Percentiles rank a stretch among this genome's conserved stretches.
Evolutionary conservation across 2,113 vertebrate species (phyloP).

Genomic region (Xiphophorus maculatus): DNA sequence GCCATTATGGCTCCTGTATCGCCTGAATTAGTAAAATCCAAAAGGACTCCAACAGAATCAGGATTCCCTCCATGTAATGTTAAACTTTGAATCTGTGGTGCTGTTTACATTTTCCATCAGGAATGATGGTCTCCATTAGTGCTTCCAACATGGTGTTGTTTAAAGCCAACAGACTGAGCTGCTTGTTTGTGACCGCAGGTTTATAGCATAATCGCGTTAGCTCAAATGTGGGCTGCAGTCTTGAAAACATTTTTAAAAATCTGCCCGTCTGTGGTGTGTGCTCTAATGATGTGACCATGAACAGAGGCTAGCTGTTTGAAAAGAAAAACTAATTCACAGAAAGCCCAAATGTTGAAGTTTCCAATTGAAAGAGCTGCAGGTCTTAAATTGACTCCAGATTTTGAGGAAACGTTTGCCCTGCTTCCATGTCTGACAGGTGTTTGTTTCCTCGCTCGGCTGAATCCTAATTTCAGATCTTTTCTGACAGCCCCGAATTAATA

Average conservation of each 20-base stretch:
- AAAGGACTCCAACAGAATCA: not conserved
- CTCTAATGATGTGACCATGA: constrained; percentile 36
- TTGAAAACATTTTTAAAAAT: constrained; percentile 28
- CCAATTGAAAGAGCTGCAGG: constrained; percentile 2
- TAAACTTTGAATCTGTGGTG: not conserved
- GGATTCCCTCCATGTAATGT: not conserved
- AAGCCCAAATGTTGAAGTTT: constrained; percentile 27
- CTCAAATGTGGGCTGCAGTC: constrained; percentile 12
- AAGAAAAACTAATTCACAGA: constrained; percentile 36
- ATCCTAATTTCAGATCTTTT: constrained; percentile 18
- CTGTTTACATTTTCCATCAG: constrained; percentile 15
- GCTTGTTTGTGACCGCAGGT: constrained; percentile 41
- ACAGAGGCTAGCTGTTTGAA: not conserved
- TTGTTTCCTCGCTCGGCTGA: constrained; percentile 21
- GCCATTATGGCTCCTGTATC: not conserved
- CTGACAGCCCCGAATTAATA: constrained; percentile 13
- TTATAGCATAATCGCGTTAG: constrained; percentile 51
- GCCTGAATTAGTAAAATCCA: not conserved
- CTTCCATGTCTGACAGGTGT: constrained; percentile 26
- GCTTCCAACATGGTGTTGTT: constrained; percentile 5
- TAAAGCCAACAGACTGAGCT: constrained; percentile 6
- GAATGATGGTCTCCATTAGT: constrained; percentile 9
- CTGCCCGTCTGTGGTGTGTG: constrained; percentile 61
- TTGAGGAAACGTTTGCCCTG: constrained; percentile 14
- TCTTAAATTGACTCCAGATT: constrained; percentile 7